Base-by-base conservation (phyloP, 2,888 invertebrate genomes). In the Stenolophus ochropezus region DNA sequence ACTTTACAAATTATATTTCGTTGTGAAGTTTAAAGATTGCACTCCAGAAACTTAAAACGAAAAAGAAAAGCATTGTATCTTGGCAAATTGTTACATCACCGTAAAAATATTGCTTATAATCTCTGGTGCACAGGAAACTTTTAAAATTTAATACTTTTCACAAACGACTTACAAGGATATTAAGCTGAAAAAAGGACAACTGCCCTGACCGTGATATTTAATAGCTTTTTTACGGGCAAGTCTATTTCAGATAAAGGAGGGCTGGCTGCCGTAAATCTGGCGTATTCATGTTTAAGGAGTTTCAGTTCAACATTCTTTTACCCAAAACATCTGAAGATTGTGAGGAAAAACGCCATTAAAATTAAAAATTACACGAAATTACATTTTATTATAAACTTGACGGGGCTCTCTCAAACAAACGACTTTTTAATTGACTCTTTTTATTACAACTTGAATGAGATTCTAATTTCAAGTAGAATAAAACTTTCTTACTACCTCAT, bases 61-160 rank as follows among this genome's bases (percentile, higher is more conserved):
- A 69, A 69, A 69, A 69, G 65, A 69, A 33, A 27, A 77, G 49
- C 58, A 77, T 77, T 77, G 65, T 65, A 65, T 65, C 77, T 65
- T 42, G 61, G 77, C 77, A 61, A 61, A 58, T 77, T 61, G 77
- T 65, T 77, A 75, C 27, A 75, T 51, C 75, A 25, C 53, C 75
- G 75, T 75, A 65, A 61, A 77, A 77, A 77, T 77, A 77, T 77
- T 77, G 65, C 77, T 79, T 71, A 69, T 71, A 79, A 79, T 79
- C 79, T 79, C 53, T 53, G 53, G 53, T 71, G 33, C 51, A 53
- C 49, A 65, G 69, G 65, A 71, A 79, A 47, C 65, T 79, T 79
- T 65, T 25, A 69, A 69, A 79, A 69, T 79, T 79, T 71, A 79
- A 71, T 23, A 27, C 51, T 71, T 79, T 71, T 71, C 61, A 79